Base-by-base conservation (phyloP, 2,113 vertebrate genomes). In the Polyodon spathula region DNA sequence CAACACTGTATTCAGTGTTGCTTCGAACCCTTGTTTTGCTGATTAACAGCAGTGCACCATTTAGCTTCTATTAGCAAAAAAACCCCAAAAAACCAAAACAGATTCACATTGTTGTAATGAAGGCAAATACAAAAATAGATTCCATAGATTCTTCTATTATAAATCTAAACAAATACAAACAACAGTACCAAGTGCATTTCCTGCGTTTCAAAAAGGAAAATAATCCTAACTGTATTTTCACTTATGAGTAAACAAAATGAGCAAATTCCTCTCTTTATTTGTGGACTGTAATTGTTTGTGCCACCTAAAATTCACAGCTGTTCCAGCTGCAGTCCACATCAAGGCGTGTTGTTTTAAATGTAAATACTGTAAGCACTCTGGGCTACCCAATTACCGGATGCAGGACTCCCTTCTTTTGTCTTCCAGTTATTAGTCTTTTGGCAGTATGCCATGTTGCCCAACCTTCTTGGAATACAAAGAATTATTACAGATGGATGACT, bases 271-370 rank as follows among this genome's bases (percentile, higher is more conserved):
- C 63, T 59, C 62, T 66, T 55, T 77, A 63, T 77, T 59, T 72
- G 66, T 66, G 1, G 27, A 1, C 27, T 3, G 27, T 27, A 27
- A 27, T 27, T 27, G 27, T 27, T 27, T 27, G 27, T 27, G 27
- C 27, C 27, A 27, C 27, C 27, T 27, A 1, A 27, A 3, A 2
- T 66, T 62, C 74, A 69, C 81, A 83, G 81, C 79, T 81, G 80
- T 63, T 60, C 66, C 58, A 68, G 2, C 48, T 73, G 77, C 72
- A 73, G 62, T 66, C 71, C 67, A 68, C 65, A 74, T 73, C 72
- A 77, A 80, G 84, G n/a, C n/a, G n/a, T n/a, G n/a, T n/a, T n/a
- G 84, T 71, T 82, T 79, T 80, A 80, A 83, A 81, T 27, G 27
- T 27, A 27, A 27, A 27, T 27, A 27, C 27, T 27, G 27, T 78